Base-by-base conservation (phyloP, 1,140 invertebrate species). In the Heliconius himera region DNA sequence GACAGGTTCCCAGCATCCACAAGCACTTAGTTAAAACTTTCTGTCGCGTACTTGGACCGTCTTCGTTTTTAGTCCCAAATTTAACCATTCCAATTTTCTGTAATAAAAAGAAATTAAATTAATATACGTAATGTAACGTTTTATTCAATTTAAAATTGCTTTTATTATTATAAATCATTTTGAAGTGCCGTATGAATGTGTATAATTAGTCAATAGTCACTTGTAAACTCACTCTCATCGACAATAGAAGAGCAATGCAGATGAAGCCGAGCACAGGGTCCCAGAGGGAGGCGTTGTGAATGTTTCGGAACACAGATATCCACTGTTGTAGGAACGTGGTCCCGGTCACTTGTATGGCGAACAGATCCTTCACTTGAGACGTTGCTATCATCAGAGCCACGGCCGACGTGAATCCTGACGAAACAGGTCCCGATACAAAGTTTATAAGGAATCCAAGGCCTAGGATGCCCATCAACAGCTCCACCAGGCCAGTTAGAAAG, bases 341-440 rank as follows among this genome's bases (percentile, higher is more conserved):
- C 8, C 97, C 97, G 33, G 95, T 96, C 5, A 97, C 97, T 13
- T 95, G 95, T 70, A 99, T 97, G 1, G 97, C 97, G 22, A 98
- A 95, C 29, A 98, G 91, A 83, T 97, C 97, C 93, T 98, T 99
- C 13, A 99, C 94, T 95, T 99, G 98, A 1, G 98, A 98, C 3
- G 97, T 97, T 1, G 98, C 96, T 73, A 99, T 99, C 80, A 98
- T 98, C 22, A 99, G 95, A 22, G 98, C 98, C 16, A 98, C 98
- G 1, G 98, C 98, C 1, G 98, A 98, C 0, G 98, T 99, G 89
- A 99, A 99, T 20, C 98, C 98, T 16, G 97, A 98, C 18, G 98
- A 98, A 1, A 99, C 98, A 0, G 98, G 98, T 6, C 97, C 97
- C 0, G 98, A 99, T 1, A 99, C 98, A 91, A 99, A 99, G 93